Evolutionary conservation across 2,797 vertebrate species (phyloP).

Genomic region (Momotus momota): DNA sequence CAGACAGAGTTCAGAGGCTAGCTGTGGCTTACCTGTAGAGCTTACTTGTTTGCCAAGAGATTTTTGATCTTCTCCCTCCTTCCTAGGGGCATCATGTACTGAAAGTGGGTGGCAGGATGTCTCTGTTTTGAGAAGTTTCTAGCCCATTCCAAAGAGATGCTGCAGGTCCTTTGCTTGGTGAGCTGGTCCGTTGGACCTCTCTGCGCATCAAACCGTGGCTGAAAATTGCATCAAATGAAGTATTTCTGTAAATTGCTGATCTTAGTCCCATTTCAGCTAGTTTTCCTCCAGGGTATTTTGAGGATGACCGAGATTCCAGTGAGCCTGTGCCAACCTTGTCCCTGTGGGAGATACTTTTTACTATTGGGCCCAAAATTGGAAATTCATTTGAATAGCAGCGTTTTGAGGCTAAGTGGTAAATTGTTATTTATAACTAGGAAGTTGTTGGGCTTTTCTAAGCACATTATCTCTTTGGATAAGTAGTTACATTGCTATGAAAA

Average conservation of each 20-base stretch:
- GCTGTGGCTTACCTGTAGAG: not conserved
- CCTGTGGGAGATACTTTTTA: not conserved
- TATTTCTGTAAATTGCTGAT: not conserved
- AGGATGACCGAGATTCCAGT: not conserved
- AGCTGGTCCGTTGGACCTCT: not conserved
- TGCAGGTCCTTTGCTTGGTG: not conserved
- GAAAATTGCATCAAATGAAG: not conserved
- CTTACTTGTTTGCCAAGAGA: not conserved
- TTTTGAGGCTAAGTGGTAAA: not conserved
- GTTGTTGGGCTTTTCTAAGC: not conserved
- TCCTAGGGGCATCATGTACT: not conserved
- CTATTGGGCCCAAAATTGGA: not conserved
- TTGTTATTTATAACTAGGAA: not conserved
- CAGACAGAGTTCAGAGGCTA: not conserved
- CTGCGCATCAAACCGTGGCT: not conserved
- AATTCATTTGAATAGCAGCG: not conserved
- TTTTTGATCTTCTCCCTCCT: not conserved
- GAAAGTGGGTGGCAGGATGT: not conserved
- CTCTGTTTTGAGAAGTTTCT: not conserved
- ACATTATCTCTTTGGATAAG: not conserved
- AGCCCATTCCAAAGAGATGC: fast-evolving
- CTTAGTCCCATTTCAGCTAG: not conserved
- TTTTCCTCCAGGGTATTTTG: not conserved
- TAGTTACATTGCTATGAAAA: not conserved
- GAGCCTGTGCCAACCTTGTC: not conserved